Evolutionary conservation across 92 coral and sea anemone genomes (phyloP).

Genomic region (Pocillopora meandrina): DNA sequence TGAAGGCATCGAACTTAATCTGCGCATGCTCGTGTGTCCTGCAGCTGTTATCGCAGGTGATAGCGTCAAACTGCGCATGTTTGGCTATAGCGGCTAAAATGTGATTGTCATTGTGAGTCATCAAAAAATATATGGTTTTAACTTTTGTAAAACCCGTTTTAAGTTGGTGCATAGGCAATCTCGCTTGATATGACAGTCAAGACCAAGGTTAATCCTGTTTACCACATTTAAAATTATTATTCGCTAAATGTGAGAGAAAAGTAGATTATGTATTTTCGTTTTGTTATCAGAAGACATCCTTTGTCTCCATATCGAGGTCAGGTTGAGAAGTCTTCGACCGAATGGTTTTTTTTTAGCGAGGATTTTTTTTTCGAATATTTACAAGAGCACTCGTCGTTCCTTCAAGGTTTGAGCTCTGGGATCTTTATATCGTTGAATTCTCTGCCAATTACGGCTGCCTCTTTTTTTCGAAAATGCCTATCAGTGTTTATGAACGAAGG

Average conservation of each 20-base stretch:
- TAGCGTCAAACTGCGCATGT: background rate
- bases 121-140: background rate
- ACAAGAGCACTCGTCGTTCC: background rate
- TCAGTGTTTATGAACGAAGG: background rate
- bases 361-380: background rate
- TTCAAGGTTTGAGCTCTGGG: too few relatives aligned
- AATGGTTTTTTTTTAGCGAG: background rate
- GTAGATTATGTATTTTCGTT: background rate
- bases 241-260: background rate
- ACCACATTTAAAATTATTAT: background rate
- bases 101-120: background rate
- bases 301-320: background rate
- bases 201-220: slow-evolving; percentile 11
- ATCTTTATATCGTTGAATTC: background rate
- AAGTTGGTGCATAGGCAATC: background rate
- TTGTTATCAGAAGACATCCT: background rate
- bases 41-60: slow-evolving; percentile 4
- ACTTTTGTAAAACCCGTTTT: background rate
- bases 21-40: slow-evolving; percentile 17
- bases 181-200: background rate
- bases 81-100: background rate
- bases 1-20: background rate
- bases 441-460: background rate
- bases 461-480: background rate
- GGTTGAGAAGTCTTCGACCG: background rate